Evolutionary conservation across 2,888 invertebrate species (phyloP).

Genomic region (Agrochola lychnidis): DNA sequence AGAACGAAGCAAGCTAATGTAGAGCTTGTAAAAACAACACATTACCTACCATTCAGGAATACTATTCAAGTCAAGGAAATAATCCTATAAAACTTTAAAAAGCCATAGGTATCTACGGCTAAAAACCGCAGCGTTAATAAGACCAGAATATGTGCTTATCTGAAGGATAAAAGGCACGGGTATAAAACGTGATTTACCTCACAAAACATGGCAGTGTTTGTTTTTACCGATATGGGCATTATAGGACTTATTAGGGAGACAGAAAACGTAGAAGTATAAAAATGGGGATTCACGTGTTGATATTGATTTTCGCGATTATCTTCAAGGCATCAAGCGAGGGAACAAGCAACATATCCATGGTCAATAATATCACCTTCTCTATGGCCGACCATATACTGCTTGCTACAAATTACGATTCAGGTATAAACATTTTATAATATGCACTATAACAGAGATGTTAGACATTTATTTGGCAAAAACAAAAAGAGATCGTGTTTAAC

Average conservation of each 20-base stretch:
- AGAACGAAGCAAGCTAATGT: too few relatives aligned
- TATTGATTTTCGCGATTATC: constrained; percentile 7
- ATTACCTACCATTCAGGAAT: not conserved
- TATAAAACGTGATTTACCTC: not conserved
- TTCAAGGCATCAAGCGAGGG: constrained; percentile 6
- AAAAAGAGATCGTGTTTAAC: not conserved
- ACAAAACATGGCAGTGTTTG: constrained; percentile 8
- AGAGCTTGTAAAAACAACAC: not conserved
- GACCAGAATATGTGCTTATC: constrained; percentile 8
- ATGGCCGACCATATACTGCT: not conserved
- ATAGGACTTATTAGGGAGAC: not conserved
- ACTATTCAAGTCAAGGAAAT: constrained; percentile 7
- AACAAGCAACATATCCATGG: not conserved
- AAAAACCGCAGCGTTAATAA: not conserved
- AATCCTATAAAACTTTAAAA: not conserved
- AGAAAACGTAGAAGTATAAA: not conserved
- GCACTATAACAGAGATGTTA: not conserved
- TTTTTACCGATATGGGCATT: not conserved
- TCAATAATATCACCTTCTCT: not conserved
- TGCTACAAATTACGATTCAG: constrained; percentile 11
- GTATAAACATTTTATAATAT: not conserved
- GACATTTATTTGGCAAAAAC: not conserved
- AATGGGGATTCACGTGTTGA: constrained; percentile 11
- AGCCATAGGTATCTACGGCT: not conserved
- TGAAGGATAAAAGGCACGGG: not conserved